Conservation (phyloP, 2,888 invertebrate species). For the Nemoura dubitans region DNA sequence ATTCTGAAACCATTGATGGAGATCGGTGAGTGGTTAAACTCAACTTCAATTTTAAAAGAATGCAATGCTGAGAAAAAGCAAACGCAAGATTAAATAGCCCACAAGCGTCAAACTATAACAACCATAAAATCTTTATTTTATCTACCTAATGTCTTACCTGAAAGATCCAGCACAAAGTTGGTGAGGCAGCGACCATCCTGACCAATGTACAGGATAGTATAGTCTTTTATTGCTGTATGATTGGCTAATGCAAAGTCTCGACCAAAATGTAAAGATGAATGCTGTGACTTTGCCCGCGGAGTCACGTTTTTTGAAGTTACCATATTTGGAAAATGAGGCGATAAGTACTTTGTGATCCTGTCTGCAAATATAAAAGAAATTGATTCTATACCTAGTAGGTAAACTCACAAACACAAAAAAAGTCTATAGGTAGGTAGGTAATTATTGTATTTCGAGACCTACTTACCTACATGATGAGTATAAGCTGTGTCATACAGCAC, state of each 20-base stretch:
- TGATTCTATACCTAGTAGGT: neutral
- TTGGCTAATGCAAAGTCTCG: slow-evolving; percentile 36
- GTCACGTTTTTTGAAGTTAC: slow-evolving; percentile 43
- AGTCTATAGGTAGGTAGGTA: neutral
- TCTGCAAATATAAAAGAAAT: slow-evolving; percentile 36
- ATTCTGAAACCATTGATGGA: slow-evolving; percentile 18
- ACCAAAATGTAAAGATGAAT: slow-evolving; percentile 26
- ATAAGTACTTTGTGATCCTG: slow-evolving; percentile 55
- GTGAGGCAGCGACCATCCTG: slow-evolving; percentile 70
- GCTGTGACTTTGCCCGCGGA: neutral
- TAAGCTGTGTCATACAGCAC: slow-evolving; percentile 59
- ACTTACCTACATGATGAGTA: slow-evolving; percentile 44
- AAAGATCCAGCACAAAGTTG: slow-evolving; percentile 64
- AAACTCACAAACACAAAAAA: too few relatives aligned
- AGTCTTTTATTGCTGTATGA: slow-evolving; percentile 60
- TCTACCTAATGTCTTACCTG: slow-evolving; percentile 48
- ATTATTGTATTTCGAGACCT: neutral
- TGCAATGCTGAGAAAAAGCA: too few relatives aligned
- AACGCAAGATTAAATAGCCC: neutral
- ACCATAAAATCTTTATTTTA: neutral
- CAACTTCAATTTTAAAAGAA: too few relatives aligned
- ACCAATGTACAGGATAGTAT: slow-evolving; percentile 74
- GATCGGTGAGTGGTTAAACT: too few relatives aligned
- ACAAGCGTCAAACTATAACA: neutral
- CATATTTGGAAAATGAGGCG: slow-evolving; percentile 47